These are phyloP conservation scores for Chloroclysta siterata DNA, from an alignment of 2,888 invertebrate genomes.

Conservation along the genomic window DNA sequence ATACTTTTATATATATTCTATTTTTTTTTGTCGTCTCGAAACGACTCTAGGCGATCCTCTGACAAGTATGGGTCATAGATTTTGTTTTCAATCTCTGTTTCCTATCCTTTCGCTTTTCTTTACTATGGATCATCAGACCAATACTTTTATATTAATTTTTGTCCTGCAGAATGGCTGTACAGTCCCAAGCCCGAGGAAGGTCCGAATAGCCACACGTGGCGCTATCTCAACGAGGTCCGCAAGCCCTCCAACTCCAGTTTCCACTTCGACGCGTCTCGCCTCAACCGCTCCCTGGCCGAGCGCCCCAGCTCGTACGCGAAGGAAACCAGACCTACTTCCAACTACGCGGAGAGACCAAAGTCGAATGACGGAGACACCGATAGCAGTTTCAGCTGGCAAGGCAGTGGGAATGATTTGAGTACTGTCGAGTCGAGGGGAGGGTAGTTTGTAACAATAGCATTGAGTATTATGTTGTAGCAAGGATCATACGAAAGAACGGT, in stretches of 20 bases:
- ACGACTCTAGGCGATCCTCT: too few species aligned
- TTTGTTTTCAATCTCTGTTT: too few species aligned
- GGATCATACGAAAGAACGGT: too few species aligned
- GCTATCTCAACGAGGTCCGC: constrained; percentile 73
- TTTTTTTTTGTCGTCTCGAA: too few species aligned
- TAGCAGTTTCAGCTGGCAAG: constrained; percentile 79
- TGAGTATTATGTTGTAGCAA: too few species aligned
- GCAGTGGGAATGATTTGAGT: constrained; percentile 54
- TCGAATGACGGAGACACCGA: constrained; percentile 73
- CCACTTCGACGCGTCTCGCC: constrained; percentile 70
- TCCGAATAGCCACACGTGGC: constrained; percentile 78
- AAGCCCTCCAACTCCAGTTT: constrained; percentile 77
- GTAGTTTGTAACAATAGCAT: background rate
- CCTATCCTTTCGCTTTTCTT: too few species aligned
- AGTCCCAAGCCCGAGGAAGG: constrained; percentile 65
- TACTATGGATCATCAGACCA: too few species aligned
- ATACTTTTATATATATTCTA: background rate
- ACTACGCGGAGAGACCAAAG: constrained; percentile 45
- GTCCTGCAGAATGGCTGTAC: constrained; percentile 75
- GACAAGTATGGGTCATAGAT: too few species aligned
- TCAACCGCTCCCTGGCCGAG: constrained; percentile 59
- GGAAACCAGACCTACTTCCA: constrained; percentile 53
- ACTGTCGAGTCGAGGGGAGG: constrained; percentile 17
- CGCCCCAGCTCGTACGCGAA: constrained; percentile 53
- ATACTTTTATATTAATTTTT: background rate